Evolutionary conservation across 2,888 invertebrate species (phyloP).

Genomic region (Synanthedon andrenaeformis): DNA sequence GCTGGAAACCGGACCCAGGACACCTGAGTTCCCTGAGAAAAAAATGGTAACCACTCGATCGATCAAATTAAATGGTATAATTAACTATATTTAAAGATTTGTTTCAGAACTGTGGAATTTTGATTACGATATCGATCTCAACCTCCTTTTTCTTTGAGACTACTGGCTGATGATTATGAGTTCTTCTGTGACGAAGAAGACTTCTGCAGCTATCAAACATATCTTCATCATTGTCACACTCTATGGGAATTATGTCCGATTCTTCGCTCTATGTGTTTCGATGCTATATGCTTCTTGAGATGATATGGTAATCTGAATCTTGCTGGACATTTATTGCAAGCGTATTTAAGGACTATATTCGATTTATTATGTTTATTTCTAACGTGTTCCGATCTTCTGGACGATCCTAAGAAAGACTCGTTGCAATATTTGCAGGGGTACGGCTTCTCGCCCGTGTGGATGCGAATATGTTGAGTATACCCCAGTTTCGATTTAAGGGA

Average conservation of each 20-base stretch:
- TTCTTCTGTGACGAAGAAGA: slow-evolving; percentile 38
- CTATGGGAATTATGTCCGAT: slow-evolving; percentile 17
- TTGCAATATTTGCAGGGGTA: slow-evolving; percentile 42
- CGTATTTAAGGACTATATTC: slow-evolving; percentile 28
- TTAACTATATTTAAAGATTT: too few species aligned
- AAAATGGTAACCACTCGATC: too few species aligned
- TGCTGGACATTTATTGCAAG: slow-evolving; percentile 40
- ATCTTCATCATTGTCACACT: slow-evolving; percentile 34
- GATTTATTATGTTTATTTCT: slow-evolving; percentile 29
- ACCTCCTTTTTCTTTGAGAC: not conserved
- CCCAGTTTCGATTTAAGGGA: slow-evolving; percentile 40
- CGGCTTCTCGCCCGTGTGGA: slow-evolving; percentile 52
- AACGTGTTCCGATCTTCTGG: slow-evolving; percentile 47
- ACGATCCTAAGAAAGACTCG: slow-evolving; percentile 47
- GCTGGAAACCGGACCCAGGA: too few species aligned
- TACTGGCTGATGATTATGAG: slow-evolving; percentile 19
- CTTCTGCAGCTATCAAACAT: slow-evolving; percentile 40
- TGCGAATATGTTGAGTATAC: slow-evolving; percentile 41
- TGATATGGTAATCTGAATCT: slow-evolving; percentile 36
- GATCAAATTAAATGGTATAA: too few species aligned
- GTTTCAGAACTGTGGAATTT: too few species aligned
- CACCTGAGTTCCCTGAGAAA: too few species aligned
- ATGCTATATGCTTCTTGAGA: slow-evolving; percentile 33
- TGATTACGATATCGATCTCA: not conserved
- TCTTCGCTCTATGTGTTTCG: slow-evolving; percentile 24